Evolutionary conservation across 2,888 invertebrate genomes (phyloP), one percentile per base, ranked within the genome.

Genomic region (Prosopocoilus inquinatus): DNA sequence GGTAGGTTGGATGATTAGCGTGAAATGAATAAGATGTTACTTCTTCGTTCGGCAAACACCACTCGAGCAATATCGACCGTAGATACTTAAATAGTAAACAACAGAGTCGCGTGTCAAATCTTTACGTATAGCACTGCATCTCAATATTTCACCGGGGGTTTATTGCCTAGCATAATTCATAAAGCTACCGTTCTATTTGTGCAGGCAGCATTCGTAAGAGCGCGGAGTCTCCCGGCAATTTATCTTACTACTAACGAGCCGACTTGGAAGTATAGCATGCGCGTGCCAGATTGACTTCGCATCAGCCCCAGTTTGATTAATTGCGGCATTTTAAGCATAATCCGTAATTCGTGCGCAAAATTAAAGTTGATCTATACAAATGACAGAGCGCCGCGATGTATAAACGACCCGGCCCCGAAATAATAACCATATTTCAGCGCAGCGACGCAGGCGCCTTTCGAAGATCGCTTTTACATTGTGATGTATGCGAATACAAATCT

Each of bases 301-400:
- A 57, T 57, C 53, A 50, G 57, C 38, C 39, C 41, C 50, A 2
- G 39, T 12, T 46, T 57, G 53, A 54, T 57, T 57, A 57, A 57
- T 57, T 49, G 47, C 53, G 47, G 49, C 45, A 50, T 54, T 57
- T 54, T 47, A 34, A 41, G 48, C 50, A 50, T 47, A 57, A 53
- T 54, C 50, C 46, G 53, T 39, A 56, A 55, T 55, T 55, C 51
- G 20, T 35, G 55, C 47, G 41, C 47, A 47, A 55, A 55, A 55
- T 51, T 51, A 55, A 55, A 55, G 47, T 47, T 47, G 46, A 47
- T 55, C 55, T 43, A 36, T 55, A 50, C 28, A 50, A 51, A 55
- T 50, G 50, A 50, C 35, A 15, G 8, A 9, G n/a, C 12, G 13
- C 12, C n/a, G 15, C 16, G 44, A 12, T 36, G 36, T 11, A 36